Evolutionary conservation across 2,888 invertebrate species (phyloP).

Genomic region (Chromoteleia sp.): DNA sequence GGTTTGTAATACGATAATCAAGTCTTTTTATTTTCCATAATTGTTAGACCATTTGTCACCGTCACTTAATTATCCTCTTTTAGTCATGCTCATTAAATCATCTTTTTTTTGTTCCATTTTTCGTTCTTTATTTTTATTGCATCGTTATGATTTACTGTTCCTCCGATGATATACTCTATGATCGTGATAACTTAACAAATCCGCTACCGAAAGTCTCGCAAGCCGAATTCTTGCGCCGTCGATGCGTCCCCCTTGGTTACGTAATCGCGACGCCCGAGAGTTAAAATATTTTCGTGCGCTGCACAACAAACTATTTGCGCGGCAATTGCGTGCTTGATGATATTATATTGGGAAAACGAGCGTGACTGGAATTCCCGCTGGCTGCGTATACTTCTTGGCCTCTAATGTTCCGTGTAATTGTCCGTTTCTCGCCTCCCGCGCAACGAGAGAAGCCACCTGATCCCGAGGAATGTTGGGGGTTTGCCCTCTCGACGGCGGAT

Average conservation of each 20-base stretch:
- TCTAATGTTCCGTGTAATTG: constrained; percentile 76
- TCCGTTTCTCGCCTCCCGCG: constrained; percentile 76
- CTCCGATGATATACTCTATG: neutral
- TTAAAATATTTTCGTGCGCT: constrained; percentile 62
- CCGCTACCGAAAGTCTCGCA: constrained; percentile 15
- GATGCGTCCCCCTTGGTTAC: constrained; percentile 28
- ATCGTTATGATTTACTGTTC: neutral
- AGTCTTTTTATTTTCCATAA: neutral
- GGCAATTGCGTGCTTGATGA: constrained; percentile 72
- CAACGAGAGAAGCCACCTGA: constrained; percentile 71
- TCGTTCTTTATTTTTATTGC: too few relatives aligned
- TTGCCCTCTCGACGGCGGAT: constrained; percentile 63
- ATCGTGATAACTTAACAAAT: constrained; percentile 21
- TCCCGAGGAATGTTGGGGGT: constrained; percentile 71
- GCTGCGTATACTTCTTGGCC: constrained; percentile 73
- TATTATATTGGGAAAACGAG: constrained; percentile 77
- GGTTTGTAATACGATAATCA: too few relatives aligned
- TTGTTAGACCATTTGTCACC: neutral
- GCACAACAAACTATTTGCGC: constrained; percentile 64
- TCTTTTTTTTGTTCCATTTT: too few relatives aligned
- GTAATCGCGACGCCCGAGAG: constrained; percentile 24
- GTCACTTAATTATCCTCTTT: too few relatives aligned
- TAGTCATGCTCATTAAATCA: too few relatives aligned
- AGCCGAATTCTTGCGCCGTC: constrained; percentile 36
- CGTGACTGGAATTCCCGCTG: constrained; percentile 76